Evolutionary conservation across 2,888 invertebrate species (phyloP), one percentile per base, ranked within the genome.

Genomic region (Boloria selene): DNA sequence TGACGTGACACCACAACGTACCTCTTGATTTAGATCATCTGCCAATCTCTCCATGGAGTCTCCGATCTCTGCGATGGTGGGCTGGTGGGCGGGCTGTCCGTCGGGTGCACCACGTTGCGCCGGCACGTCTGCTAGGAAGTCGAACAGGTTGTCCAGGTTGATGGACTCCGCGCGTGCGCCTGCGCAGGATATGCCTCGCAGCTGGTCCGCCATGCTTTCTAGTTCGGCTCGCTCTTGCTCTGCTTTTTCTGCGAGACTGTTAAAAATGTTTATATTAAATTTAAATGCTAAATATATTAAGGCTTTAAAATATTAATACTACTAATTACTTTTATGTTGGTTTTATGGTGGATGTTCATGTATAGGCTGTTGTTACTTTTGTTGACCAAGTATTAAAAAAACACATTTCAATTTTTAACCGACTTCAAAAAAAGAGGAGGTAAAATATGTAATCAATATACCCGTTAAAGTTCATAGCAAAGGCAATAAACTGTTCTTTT

Each of bases 111-210:
- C 90, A 0, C 90, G 77, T 66, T 87, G 87, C 5, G 87, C 81
- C 44, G 90, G 93, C 49, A 96, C 95, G 75, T 97, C 97, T 0
- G 97, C 96, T 22, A 98, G 92, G 88, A 98, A 98, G 66, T 97
- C 97, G 88, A 98, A 98, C 76, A 98, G 89, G 85, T 97, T 97
- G 85, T 98, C 98, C 77, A 98, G 88, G 82, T 97, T 97, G 0
- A 97, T 96, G 0, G 96, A 95, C 78, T 96, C 96, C 10, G 95
- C 86, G n/a, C 93, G 83, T 13, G 86, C 83, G 68, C 84, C 77
- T 18, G 83, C 80, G 61, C 83, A 85, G 22, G 83, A 83, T 0
- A 90, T 76, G 0, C 86, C 90, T 0, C 91, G 88, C 7, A 92
- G 82, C 59, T 90, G 90, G 69, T 83, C 91, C 4, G 91, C 90